Percentiles rank a stretch among this genome's conserved stretches.
Conservation (phyloP, 2,113 vertebrate species). For the Paratilapia polleni region DNA sequence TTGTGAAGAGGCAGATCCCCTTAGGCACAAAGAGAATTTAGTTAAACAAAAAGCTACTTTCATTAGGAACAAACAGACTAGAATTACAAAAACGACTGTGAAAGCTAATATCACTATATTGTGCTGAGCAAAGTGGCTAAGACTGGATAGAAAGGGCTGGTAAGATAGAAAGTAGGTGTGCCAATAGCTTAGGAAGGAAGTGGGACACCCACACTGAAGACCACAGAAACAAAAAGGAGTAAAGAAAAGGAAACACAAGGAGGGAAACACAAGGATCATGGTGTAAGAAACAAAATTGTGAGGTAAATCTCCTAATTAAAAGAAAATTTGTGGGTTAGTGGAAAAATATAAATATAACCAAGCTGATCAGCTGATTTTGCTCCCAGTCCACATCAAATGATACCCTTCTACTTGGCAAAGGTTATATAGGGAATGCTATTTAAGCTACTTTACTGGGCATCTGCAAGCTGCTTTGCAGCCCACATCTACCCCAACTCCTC, state of each 20-base stretch:
- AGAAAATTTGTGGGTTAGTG: too few species aligned
- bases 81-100: not conserved
- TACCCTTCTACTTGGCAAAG: not conserved
- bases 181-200: not conserved
- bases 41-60: not conserved
- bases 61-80: not conserved
- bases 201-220: not conserved
- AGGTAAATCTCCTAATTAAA: too few species aligned
- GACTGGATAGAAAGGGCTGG: not conserved
- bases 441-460: not conserved
- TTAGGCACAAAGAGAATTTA: not conserved
- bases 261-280: too few species aligned
- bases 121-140: not conserved
- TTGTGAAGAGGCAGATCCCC: not conserved
- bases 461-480: not conserved
- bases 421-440: not conserved
- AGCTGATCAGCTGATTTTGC: too few species aligned
- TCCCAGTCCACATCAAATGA: not conserved
- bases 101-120: too few species aligned
- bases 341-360: too few species aligned
- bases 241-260: not conserved
- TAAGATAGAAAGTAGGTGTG: not conserved
- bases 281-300: too few species aligned
- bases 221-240: not conserved
- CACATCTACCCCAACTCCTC: not conserved